Base-by-base conservation (phyloP, 2,888 invertebrate genomes). In the Lepidochrysops patricia region DNA sequence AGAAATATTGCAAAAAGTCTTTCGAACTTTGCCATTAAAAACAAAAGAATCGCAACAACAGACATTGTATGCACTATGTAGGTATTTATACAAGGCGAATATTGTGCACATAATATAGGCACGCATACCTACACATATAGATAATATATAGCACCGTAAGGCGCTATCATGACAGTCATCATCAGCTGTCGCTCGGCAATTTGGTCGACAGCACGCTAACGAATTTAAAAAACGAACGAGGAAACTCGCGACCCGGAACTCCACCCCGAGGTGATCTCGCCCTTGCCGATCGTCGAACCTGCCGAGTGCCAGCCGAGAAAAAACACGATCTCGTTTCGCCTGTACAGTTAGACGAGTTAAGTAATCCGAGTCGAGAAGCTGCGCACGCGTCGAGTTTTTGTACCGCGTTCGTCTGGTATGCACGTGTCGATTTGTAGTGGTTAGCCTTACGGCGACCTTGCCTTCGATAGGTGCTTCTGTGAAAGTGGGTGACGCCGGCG, bases 391-490 rank as follows among this genome's bases (percentile, higher is more conserved):
- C 82, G 81, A 82, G 79, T 87, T 88, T 75, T 74, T 85, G 82
- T 83, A 78, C 80, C 84, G 84, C 83, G 84, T 76, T 77, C 75
- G 70, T 70, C 72, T 74, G 73, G 74, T 75, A 74, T 73, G 74
- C 70, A 71, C 67, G 79, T 80, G 84, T 82, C 80, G 78, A 84
- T 85, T 85, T 79, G 77, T 83, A 87, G 88, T 85, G 84, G 88
- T 87, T 88, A 85, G 86, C 88, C 88, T 88, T 82, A 82, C 81
- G 76, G 77, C 86, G 88, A 88, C 88, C 88, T 88, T 88, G 87
- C 79, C 72, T 67, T 72, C 70, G 72, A 75, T 72, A 68, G 77
- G 72, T 72, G 79, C 77, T 79, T 76, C 74, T 73, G 84, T 81
- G 87, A 86, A 87, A 86, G 87, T 86, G 80, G 83, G 84, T 82